phyloP scores from a whole-genome alignment of 2,888 invertebrate genomes.

The Micoletzkya japonica region DNA sequence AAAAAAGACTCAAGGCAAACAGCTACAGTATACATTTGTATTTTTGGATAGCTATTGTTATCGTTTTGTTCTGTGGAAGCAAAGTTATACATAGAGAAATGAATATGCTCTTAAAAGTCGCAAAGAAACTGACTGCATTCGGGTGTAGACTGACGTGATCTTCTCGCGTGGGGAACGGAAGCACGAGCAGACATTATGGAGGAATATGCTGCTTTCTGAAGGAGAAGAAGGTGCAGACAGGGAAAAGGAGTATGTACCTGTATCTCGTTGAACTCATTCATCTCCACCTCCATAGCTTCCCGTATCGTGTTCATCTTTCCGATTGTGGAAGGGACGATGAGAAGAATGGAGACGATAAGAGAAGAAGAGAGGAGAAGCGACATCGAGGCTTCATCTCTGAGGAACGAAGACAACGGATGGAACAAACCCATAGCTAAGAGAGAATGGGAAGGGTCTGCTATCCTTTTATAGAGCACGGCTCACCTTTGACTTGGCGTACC shows the following conservation, averaged over 20 bases:
- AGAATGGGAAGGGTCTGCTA: too few relatives aligned
- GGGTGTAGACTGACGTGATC: neutral
- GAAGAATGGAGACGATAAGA: constrained; percentile 1
- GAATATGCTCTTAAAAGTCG: neutral
- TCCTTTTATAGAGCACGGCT: too few relatives aligned
- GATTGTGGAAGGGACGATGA: constrained; percentile 11
- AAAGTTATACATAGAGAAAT: neutral
- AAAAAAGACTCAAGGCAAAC: too few relatives aligned
- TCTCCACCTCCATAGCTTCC: neutral
- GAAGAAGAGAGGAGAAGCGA: constrained; percentile 8
- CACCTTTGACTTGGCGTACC: too few relatives aligned
- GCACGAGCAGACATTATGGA: neutral
- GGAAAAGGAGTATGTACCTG: neutral
- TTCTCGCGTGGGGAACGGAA: neutral
- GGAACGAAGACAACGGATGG: too few relatives aligned
- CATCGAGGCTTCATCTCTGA: neutral
- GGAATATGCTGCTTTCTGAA: neutral
- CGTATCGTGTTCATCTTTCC: constrained; percentile 2
- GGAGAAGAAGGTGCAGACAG: neutral
- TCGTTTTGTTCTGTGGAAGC: neutral
- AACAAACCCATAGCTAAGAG: neutral
- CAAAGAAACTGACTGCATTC: constrained; percentile 15
- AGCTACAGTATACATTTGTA: too few relatives aligned
- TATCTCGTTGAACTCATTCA: constrained; percentile 18
- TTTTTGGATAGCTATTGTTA: too few relatives aligned